Base-by-base conservation (phyloP, 2,113 vertebrate genomes). In the Periophthalmus modestus region DNA sequence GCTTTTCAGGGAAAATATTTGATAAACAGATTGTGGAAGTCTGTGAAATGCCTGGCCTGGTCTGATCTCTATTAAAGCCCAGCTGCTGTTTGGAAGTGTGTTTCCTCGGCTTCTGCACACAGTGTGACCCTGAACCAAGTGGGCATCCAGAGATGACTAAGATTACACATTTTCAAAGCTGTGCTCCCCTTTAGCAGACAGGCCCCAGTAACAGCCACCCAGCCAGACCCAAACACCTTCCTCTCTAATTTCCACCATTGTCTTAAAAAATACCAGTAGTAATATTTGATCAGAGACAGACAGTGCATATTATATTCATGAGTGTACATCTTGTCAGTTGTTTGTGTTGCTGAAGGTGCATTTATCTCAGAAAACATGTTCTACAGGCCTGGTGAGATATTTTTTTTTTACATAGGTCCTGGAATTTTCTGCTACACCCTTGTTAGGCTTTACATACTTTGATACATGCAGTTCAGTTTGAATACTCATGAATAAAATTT, bases 131-230 rank as follows among this genome's bases (percentile, higher is more conserved):
- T 85, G 85, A 82, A 81, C 83, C 72, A 81, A 66, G 81, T 80
- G 86, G 85, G 83, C 81, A 91, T 83, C 79, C 81, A 79, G 74
- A 87, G 72, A 82, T 66, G 82, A 80, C 78, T 79, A 85, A 89
- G 93, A 92, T 92, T 89, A 76, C 79, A 80, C 82, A 77, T 57
- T 79, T 82, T 86, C 83, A 82, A 93, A 93, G 92, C 90, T 91
- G 66, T 88, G 92, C 80, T 79, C 89, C 87, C 85, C 80, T 81
- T 76, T 65, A 86, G 59, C 59, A 16, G 59, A 62, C 13, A 34
- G 34, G 59, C 24, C 5, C 34, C 59, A 62, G 28, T 62, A 33
- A 62, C 24, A 34, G 24, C 5, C 28, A 62, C 59, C 6, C 59
- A 61, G 57, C 59, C 59, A 16, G 6, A 7, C 14, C 6, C 59